phyloP scores from a whole-genome alignment of 2,797 vertebrate genomes.

The Hirundo rustica region DNA sequence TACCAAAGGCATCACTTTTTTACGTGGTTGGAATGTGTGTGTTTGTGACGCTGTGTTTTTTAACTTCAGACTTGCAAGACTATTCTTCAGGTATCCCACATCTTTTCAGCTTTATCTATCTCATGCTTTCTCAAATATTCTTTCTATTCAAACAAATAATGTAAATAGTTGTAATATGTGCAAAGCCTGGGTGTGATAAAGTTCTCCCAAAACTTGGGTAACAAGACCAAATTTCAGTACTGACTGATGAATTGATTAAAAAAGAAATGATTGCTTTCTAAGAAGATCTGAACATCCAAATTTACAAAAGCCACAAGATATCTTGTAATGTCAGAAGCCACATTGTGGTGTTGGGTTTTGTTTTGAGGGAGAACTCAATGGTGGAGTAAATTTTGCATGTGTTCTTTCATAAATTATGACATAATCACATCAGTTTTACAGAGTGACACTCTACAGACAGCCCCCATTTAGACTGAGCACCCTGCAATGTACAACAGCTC shows the following conservation, averaged over 20 bases:
- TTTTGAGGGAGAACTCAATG: background rate
- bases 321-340: background rate
- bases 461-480: background rate
- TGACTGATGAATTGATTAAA: background rate
- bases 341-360: background rate
- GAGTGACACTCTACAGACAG: background rate
- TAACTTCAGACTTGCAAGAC: background rate
- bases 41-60: background rate
- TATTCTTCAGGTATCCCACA: background rate
- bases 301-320: background rate
- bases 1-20: background rate
- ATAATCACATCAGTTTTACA: background rate
- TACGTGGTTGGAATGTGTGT: background rate
- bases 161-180: background rate
- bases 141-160: background rate
- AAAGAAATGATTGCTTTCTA: background rate
- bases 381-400: background rate
- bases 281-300: background rate
- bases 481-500: background rate
- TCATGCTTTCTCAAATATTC: background rate
- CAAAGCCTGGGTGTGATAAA: background rate
- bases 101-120: background rate
- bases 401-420: background rate
- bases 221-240: background rate
- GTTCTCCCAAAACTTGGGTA: background rate